phyloP scores from a whole-genome alignment of 2,888 invertebrate genomes.

The Lomographa bimaculata region DNA sequence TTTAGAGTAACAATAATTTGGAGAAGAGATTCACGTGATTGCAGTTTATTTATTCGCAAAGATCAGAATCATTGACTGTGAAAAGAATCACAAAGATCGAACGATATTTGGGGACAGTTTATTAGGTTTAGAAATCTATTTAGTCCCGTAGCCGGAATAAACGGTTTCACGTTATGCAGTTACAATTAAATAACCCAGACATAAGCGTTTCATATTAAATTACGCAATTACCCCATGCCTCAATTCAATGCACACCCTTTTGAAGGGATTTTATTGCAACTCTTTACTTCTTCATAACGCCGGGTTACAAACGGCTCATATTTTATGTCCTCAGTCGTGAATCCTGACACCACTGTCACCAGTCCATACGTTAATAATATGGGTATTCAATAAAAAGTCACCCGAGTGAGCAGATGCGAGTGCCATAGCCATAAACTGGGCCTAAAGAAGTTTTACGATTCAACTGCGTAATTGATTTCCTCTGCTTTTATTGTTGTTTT shows the following conservation, averaged over 20 bases:
- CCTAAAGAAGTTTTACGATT: conserved; percentile 47
- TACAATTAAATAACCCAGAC: too few species aligned
- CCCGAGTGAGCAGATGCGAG: conserved; percentile 50
- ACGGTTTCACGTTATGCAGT: too few species aligned
- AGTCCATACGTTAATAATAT: conserved; percentile 42
- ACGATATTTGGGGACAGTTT: too few species aligned
- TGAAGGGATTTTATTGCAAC: conserved; percentile 21
- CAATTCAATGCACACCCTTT: conserved; percentile 13
- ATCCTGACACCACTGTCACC: conserved; percentile 32
- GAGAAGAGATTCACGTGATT: too few species aligned
- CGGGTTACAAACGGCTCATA: conserved; percentile 27
- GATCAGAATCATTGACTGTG: too few species aligned
- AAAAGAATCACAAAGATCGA: too few species aligned
- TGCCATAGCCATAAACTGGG: conserved; percentile 48
- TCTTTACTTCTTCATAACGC: conserved; percentile 27
- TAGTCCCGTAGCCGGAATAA: too few species aligned
- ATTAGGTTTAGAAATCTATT: too few species aligned
- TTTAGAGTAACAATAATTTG: too few species aligned
- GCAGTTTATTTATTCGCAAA: too few species aligned
- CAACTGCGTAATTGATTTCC: conserved; percentile 48
- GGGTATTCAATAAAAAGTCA: conserved; percentile 51
- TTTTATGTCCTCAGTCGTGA: conserved; percentile 33
- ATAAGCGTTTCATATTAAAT: too few species aligned
- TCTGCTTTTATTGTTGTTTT: conserved; percentile 37
- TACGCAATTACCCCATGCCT: too few species aligned